Percentiles rank a stretch among this genome's conserved stretches.
Evolutionary conservation across 1,140 invertebrate genomes (phyloP).

Genomic region (Wiebesia pumilae): DNA sequence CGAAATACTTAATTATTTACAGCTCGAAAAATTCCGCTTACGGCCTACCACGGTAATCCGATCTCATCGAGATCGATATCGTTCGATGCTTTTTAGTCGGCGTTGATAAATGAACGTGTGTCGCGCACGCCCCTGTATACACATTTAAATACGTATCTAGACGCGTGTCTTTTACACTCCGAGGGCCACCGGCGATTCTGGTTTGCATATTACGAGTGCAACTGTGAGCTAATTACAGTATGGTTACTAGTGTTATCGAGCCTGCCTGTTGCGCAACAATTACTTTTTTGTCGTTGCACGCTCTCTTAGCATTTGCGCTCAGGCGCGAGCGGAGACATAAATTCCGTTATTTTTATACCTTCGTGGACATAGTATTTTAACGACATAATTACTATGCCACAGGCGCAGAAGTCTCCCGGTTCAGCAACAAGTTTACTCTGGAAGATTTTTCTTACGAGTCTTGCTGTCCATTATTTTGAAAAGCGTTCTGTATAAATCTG

Average conservation of each 20-base stretch:
- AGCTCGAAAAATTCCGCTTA: slow-evolving; percentile 1
- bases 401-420: too few species aligned
- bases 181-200: slow-evolving; percentile 26
- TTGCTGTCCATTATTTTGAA: neutral
- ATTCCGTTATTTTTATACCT: neutral
- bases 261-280: slow-evolving; percentile 44
- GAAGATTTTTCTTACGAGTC: too few species aligned
- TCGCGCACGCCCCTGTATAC: slow-evolving; percentile 32
- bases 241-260: slow-evolving; percentile 23
- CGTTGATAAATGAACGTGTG: slow-evolving; percentile 51
- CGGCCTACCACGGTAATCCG: slow-evolving; percentile 8
- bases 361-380: neutral
- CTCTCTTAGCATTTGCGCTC: neutral
- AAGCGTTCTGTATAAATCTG: neutral
- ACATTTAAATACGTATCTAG: neutral
- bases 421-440: too few species aligned
- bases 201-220: slow-evolving; percentile 54
- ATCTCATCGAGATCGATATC: slow-evolving; percentile 39
- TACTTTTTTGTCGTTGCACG: slow-evolving; percentile 31
- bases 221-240: slow-evolving; percentile 51
- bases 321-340: neutral
- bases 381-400: too few species aligned
- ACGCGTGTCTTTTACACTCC: neutral
- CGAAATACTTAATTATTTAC: slow-evolving; percentile 21
- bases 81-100: slow-evolving; percentile 45